A percentile compares a stretch with the other conserved stretches of the same genome.
phyloP scores from a whole-genome alignment of 2,888 invertebrate species.

The Drosophila ustulata region DNA sequence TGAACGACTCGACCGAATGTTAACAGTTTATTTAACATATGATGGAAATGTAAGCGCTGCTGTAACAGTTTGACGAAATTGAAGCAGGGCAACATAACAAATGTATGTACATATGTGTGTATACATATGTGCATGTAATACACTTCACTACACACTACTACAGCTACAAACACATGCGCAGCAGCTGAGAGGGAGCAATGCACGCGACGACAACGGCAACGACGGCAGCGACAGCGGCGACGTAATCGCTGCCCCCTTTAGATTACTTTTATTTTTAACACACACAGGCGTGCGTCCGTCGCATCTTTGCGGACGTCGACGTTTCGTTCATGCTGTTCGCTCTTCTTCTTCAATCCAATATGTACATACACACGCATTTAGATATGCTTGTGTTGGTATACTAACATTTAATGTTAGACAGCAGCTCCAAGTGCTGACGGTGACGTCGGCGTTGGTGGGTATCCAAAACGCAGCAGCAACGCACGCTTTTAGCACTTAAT shows the following conservation, averaged over 20 bases:
- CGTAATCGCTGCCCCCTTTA: constrained; percentile 73
- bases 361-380: constrained; percentile 25
- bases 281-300: constrained; percentile 49
- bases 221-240: constrained; percentile 41
- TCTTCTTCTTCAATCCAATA: constrained; percentile 17
- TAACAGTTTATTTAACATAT: constrained; percentile 76
- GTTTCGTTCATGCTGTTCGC: constrained; percentile 37
- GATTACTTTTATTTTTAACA: constrained; percentile 76
- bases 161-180: constrained; percentile 68
- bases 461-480: constrained; percentile 62
- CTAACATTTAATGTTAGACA: constrained; percentile 73
- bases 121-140: constrained; percentile 1
- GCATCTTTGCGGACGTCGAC: constrained; percentile 55
- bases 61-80: constrained; percentile 69
- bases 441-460: constrained; percentile 24
- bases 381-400: constrained; percentile 67
- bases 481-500: constrained; percentile 52
- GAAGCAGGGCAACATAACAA: constrained; percentile 24
- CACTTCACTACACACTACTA: constrained; percentile 40
- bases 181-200: constrained; percentile 77
- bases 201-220: constrained; percentile 59
- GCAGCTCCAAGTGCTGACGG: constrained; percentile 54
- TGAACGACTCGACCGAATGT: constrained; percentile 31
- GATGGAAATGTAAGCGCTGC: constrained; percentile 74
- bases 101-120: not conserved